phyloP scores from a whole-genome alignment of 2,113 vertebrate species.

The Rhinolophus ferrumequinum region DNA sequence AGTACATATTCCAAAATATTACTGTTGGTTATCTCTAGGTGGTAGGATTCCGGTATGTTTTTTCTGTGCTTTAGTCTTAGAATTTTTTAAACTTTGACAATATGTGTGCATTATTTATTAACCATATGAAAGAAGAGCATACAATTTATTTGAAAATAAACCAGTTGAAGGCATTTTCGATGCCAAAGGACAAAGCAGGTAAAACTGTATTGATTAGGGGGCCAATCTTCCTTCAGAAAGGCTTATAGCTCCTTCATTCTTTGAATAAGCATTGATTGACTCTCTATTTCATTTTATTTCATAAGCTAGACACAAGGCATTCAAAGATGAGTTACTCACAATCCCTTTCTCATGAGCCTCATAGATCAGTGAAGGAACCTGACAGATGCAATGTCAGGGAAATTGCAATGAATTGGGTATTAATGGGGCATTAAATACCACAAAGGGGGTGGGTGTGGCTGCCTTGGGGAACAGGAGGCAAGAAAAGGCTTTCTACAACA shows the following conservation, averaged over 20 bases:
- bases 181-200: background rate
- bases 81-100: background rate
- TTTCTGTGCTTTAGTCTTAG: background rate
- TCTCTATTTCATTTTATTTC: slow-evolving; percentile 25
- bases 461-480: background rate
- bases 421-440: background rate
- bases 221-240: slow-evolving; percentile 30
- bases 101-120: background rate
- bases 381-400: background rate
- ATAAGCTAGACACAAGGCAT: background rate
- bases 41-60: background rate
- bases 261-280: background rate
- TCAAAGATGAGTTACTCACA: slow-evolving; percentile 18
- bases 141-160: slow-evolving; percentile 32
- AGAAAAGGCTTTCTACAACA: background rate
- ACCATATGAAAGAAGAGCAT: background rate
- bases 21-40: background rate
- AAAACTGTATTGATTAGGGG: background rate
- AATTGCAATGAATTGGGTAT: background rate
- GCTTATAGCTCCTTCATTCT: slow-evolving; percentile 10
- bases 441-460: background rate
- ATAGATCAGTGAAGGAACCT: background rate
- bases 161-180: background rate
- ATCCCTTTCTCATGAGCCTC: background rate
- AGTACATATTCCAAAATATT: background rate